These are phyloP conservation scores for Hiodon alosoides DNA, from an alignment of 2,113 vertebrate species.

Conservation along the genomic window DNA sequence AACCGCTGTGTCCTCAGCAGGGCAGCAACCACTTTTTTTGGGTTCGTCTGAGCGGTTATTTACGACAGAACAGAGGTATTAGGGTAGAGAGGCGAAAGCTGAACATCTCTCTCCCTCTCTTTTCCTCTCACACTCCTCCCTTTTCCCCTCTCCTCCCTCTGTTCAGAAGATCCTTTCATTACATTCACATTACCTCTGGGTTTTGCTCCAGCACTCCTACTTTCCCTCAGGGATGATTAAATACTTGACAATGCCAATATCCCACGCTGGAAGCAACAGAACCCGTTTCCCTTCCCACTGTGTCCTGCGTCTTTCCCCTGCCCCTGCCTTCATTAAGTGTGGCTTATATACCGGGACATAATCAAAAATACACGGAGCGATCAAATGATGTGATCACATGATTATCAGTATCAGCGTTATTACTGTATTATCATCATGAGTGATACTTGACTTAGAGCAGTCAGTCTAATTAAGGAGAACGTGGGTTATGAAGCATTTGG, in stretches of 20 bases:
- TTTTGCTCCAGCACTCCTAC: conserved; percentile 10
- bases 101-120: background rate
- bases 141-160: background rate
- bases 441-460: background rate
- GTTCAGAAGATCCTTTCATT: conserved; percentile 26
- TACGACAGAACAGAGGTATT: background rate
- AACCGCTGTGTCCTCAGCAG: too few species aligned
- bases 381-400: background rate
- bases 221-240: conserved; percentile 22
- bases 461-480: conserved; percentile 6
- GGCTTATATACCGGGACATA: background rate
- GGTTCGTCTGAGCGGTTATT: background rate
- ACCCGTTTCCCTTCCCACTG: background rate
- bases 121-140: background rate
- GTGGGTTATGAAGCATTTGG: background rate
- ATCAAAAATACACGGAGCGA: conserved; percentile 6
- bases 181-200: conserved; percentile 24
- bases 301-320: background rate
- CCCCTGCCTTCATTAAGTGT: background rate
- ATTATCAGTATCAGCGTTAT: conserved; percentile 14
- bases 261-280: conserved; percentile 20
- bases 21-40: background rate
- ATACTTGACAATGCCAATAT: conserved; percentile 27
- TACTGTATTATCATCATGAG: background rate
- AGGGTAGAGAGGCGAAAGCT: background rate